Conservation (phyloP, 2,113 vertebrate genomes). For the Calidris pygmaea region DNA sequence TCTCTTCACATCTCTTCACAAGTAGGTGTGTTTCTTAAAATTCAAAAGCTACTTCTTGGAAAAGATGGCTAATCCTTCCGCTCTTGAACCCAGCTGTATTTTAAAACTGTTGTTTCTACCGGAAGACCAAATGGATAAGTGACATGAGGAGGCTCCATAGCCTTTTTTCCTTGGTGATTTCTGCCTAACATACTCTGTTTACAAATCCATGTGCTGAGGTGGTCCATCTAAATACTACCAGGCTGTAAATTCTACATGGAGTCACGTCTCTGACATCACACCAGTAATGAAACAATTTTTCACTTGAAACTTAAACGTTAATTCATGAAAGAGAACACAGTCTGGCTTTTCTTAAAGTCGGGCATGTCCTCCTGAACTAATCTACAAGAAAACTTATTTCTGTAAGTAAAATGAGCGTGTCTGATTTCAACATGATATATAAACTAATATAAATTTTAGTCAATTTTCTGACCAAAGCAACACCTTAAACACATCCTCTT, state of each 20-base stretch:
- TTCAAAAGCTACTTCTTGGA: constrained; percentile 41
- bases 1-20: background rate
- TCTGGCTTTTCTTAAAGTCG: background rate
- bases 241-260: background rate
- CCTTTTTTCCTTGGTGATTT: background rate
- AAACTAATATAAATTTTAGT: background rate
- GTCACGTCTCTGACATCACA: background rate
- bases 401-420: background rate
- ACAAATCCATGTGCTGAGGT: background rate
- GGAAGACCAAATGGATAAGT: background rate
- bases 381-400: background rate
- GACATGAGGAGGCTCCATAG: background rate
- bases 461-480: background rate
- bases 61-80: constrained; percentile 18
- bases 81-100: background rate
- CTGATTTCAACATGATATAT: background rate
- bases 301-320: background rate
- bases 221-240: background rate
- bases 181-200: background rate
- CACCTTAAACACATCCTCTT: background rate
- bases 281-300: background rate
- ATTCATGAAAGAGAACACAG: background rate
- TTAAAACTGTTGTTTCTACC: background rate
- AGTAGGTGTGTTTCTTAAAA: constrained; percentile 8
- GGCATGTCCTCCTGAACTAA: background rate